Conservation (phyloP, 2,888 invertebrate species). For the Antheraea assamensis region DNA sequence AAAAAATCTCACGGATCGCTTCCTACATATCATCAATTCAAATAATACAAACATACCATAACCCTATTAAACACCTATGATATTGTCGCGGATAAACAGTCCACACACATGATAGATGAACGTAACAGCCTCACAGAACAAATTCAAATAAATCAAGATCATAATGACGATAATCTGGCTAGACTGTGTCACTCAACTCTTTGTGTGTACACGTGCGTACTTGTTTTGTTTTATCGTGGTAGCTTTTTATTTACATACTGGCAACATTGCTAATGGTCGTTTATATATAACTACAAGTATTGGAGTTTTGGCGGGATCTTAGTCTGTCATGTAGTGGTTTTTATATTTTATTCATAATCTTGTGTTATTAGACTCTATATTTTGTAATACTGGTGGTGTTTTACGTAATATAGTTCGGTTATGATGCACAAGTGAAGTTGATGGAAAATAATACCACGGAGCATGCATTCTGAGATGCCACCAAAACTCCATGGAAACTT, state of each 20-base stretch:
- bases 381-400: no score
- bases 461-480: no score
- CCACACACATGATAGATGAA: constrained; percentile 61
- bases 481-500: no score
- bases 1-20: constrained; percentile 19
- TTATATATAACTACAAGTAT: background rate
- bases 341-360: no score
- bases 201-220: constrained; percentile 39
- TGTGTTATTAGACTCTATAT: no score
- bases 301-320: no score
- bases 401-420: no score
- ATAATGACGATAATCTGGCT: constrained; percentile 55
- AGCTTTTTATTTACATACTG: constrained; percentile 43
- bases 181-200: constrained; percentile 65
- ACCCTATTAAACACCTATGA: constrained; percentile 51
- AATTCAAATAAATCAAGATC: constrained; percentile 67
- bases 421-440: no score
- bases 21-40: constrained; percentile 33
- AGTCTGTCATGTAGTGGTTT: no score
- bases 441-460: no score
- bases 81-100: constrained; percentile 47
- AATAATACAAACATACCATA: constrained; percentile 32
- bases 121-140: constrained; percentile 53
- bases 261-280: constrained; percentile 58
- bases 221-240: constrained; percentile 35